A percentile compares a stretch with the other conserved stretches of the same genome.
phyloP scores from a whole-genome alignment of 2,888 invertebrate genomes.

The Eupithecia subfuscata region DNA sequence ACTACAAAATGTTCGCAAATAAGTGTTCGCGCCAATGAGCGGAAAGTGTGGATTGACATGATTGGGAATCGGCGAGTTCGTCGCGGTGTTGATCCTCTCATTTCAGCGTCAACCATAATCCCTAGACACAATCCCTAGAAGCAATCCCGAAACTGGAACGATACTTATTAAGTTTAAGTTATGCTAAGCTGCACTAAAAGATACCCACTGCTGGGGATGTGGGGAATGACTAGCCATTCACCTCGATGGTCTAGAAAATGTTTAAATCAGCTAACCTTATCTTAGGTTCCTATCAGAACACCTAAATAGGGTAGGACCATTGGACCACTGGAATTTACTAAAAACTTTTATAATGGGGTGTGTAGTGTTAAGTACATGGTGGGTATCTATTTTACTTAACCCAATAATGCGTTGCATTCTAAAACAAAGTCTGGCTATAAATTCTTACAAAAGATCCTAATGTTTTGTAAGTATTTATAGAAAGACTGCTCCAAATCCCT shows the following conservation, averaged over 20 bases:
- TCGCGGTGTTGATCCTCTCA: neutral
- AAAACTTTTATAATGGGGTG: too few species aligned
- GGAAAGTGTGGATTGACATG: neutral
- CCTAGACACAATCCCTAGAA: neutral
- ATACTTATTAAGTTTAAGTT: too few species aligned
- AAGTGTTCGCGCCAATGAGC: neutral
- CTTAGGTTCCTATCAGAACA: neutral
- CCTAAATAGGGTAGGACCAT: too few species aligned
- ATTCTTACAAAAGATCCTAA: neutral
- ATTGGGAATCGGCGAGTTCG: neutral
- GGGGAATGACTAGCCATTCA: too few species aligned
- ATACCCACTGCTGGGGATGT: too few species aligned
- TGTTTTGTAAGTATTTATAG: too few species aligned
- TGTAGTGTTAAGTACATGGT: too few species aligned
- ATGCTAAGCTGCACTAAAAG: too few species aligned
- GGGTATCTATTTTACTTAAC: neutral
- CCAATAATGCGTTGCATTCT: neutral
- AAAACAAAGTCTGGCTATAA: neutral
- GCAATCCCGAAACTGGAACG: neutral
- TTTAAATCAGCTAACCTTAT: neutral
- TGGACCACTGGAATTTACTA: too few species aligned
- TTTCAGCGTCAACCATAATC: neutral
- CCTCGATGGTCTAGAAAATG: neutral
- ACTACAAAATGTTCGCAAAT: conserved; percentile 4
- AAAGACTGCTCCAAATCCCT: too few species aligned